phyloP scores from a whole-genome alignment of 2,888 invertebrate genomes.

The Microplitis deprimator region DNA sequence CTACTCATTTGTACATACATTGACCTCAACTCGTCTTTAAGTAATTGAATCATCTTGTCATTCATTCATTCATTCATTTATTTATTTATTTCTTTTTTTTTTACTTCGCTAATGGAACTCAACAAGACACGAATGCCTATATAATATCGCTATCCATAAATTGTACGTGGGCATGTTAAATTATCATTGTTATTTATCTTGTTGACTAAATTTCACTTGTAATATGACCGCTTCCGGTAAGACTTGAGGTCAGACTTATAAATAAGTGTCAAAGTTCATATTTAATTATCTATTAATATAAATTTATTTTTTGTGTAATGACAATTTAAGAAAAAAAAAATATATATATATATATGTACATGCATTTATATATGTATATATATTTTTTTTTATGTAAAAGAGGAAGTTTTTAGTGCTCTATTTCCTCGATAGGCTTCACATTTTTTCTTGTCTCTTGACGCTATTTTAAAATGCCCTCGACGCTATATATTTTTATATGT shows the following conservation, averaged over 20 bases:
- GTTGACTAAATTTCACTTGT: background rate
- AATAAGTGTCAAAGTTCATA: background rate
- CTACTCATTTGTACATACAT: conserved; percentile 44
- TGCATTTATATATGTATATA: background rate
- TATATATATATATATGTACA: background rate
- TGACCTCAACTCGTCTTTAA: conserved; percentile 55
- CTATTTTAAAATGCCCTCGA: conserved; percentile 33
- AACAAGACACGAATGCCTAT: conserved; percentile 16
- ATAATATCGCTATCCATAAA: conserved; percentile 42
- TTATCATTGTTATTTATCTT: background rate
- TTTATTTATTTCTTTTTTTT: conserved; percentile 30
- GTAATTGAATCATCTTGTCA: conserved; percentile 64
- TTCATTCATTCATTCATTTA: too few species aligned
- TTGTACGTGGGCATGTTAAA: conserved; percentile 59
- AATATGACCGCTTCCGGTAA: background rate
- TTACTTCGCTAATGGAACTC: conserved; percentile 57
- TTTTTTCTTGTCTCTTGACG: background rate
- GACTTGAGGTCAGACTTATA: background rate
- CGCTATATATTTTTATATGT: background rate
- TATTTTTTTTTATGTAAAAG: background rate
- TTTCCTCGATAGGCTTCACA: conserved; percentile 18
- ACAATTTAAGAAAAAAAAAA: too few species aligned
- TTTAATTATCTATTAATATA: background rate
- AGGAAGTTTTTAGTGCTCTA: conserved; percentile 25
- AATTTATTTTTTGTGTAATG: background rate